Conservation (phyloP, 2,797 vertebrate genomes). For the Hoplostethus atlanticus region DNA sequence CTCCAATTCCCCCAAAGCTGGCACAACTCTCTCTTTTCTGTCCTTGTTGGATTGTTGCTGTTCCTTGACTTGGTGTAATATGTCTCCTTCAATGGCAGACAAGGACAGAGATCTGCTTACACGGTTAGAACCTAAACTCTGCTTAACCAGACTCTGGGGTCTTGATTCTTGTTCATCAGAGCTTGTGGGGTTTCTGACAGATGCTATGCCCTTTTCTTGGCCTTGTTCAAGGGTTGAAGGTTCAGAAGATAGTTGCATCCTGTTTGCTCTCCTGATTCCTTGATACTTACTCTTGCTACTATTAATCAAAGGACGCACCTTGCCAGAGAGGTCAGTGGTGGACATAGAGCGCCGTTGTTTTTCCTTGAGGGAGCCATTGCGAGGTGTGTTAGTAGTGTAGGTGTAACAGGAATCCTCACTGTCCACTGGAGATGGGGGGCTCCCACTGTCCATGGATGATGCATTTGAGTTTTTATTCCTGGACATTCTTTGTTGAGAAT, state of each 20-base stretch:
- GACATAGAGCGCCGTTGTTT: conserved; percentile 72
- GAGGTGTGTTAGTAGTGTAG: conserved; percentile 73
- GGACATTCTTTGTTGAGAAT: conserved; percentile 52
- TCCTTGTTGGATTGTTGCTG: conserved; percentile 40
- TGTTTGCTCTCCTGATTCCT: conserved; percentile 69
- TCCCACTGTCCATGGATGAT: conserved; percentile 65
- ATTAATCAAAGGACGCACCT: conserved; percentile 51
- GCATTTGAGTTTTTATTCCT: conserved; percentile 70
- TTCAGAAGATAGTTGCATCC: conserved; percentile 65
- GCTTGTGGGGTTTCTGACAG: conserved; percentile 21
- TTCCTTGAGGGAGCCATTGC: conserved; percentile 57
- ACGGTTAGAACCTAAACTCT: conserved; percentile 33
- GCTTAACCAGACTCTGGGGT: conserved; percentile 31
- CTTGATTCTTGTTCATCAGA: conserved; percentile 53
- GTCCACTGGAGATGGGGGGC: conserved; percentile 78
- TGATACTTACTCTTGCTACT: conserved; percentile 50
- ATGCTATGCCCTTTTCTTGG: conserved; percentile 34
- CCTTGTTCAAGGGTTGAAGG: conserved; percentile 48
- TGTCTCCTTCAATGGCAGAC: conserved; percentile 80
- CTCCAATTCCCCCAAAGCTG: conserved; percentile 59
- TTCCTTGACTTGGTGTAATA: conserved; percentile 48
- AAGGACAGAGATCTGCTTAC: conserved; percentile 81
- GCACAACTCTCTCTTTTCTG: conserved; percentile 47
- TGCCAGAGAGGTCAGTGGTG: conserved; percentile 75
- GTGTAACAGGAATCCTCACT: conserved; percentile 84